A percentile compares a stretch with the other conserved stretches of the same genome.
Evolutionary conservation across 2,797 vertebrate genomes (phyloP).

Genomic region (Clarias pachynema): DNA sequence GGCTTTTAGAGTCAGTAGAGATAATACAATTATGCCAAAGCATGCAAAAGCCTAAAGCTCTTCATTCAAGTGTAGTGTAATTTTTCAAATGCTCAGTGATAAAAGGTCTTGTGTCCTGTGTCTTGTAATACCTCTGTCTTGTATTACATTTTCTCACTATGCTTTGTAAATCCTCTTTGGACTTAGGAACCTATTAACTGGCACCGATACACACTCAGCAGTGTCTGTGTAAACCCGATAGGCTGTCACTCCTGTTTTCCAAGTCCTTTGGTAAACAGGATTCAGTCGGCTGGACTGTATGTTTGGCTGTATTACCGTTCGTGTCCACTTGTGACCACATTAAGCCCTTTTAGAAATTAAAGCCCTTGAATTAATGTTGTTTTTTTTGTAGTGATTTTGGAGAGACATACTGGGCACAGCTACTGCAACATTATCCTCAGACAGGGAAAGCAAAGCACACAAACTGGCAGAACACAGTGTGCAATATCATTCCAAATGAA

Average conservation of each 20-base stretch:
- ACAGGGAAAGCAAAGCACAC: not conserved
- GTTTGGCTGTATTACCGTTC: conserved; percentile 6
- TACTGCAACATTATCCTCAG: not conserved
- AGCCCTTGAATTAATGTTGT: not conserved
- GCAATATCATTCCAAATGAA: conserved; percentile 8
- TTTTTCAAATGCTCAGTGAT: not conserved
- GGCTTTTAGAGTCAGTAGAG: too few species aligned
- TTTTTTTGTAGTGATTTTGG: not conserved
- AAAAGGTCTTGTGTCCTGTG: not conserved
- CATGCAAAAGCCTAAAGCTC: not conserved
- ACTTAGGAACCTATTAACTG: not conserved
- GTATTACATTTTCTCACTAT: not conserved
- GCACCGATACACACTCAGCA: not conserved
- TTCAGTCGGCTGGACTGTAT: conserved; percentile 23
- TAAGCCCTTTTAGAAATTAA: not conserved
- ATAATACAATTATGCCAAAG: too few species aligned
- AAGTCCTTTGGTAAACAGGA: conserved; percentile 41
- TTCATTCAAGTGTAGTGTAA: not conserved
- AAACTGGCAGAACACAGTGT: not conserved
- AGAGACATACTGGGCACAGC: not conserved
- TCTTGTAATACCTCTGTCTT: conserved; percentile 2
- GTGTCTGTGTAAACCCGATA: not conserved
- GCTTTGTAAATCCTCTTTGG: conserved; percentile 1
- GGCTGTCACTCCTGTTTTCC: conserved; percentile 16
- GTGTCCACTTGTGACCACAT: not conserved